Evolutionary conservation across 64 coral and sea anemone genomes (phyloP).

Genomic region (Stichodactyla helianthus): DNA sequence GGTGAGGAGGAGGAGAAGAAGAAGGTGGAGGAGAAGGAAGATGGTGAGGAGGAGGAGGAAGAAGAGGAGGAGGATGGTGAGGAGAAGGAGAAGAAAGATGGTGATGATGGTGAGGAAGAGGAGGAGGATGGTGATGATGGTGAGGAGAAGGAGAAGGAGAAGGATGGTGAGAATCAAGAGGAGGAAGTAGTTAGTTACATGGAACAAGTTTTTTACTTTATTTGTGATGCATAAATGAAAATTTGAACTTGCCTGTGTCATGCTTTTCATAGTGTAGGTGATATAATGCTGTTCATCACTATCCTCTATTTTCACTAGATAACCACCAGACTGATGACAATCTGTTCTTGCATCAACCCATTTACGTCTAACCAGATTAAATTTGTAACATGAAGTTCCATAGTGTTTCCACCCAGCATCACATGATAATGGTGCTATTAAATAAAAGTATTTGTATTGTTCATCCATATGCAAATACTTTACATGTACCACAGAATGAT

Average conservation of each 20-base stretch:
- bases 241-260: background rate
- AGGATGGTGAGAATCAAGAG: too few species aligned
- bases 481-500: background rate
- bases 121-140: too few species aligned
- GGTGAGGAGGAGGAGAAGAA: too few species aligned
- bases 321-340: slow-evolving; percentile 62
- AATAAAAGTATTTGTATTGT: background rate
- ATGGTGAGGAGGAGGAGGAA: too few species aligned
- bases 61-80: too few species aligned
- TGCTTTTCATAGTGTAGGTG: background rate
- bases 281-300: slow-evolving; percentile 60
- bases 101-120: too few species aligned
- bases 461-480: background rate
- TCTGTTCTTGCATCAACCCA: slow-evolving; percentile 62
- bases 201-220: too few species aligned
- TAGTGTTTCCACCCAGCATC: slow-evolving; percentile 64
- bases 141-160: too few species aligned
- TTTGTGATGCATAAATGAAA: too few species aligned
- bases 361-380: slow-evolving; percentile 33
- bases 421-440: slow-evolving; percentile 50
- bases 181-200: background rate
- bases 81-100: too few species aligned
- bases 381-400: slow-evolving; percentile 82
- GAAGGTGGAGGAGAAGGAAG: too few species aligned
- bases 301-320: slow-evolving; percentile 68